Evolutionary conservation across 2,797 vertebrate genomes (phyloP).

Genomic region (Acestrorhynchus altus): DNA sequence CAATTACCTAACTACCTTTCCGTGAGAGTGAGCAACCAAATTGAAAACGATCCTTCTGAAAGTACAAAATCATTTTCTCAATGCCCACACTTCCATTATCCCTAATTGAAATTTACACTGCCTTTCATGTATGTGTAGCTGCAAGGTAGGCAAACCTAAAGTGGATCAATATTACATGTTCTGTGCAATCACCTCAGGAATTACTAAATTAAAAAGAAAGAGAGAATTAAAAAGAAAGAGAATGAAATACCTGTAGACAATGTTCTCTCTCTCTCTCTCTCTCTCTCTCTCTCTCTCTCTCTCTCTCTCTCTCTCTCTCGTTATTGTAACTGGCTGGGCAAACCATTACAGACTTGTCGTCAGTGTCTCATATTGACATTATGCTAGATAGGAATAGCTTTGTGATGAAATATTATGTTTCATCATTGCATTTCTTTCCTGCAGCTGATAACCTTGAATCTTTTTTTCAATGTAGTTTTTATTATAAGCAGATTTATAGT

Average conservation of each 20-base stretch:
- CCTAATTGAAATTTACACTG: conserved; percentile 38
- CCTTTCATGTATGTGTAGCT: conserved; percentile 5
- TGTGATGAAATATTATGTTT: background rate
- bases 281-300: no score
- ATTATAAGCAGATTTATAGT: background rate
- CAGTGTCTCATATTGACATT: background rate
- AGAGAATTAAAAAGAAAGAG: background rate
- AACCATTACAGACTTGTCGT: background rate
- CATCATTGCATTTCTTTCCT: background rate
- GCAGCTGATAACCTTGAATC: background rate
- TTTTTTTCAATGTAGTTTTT: background rate
- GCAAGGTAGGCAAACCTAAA: background rate
- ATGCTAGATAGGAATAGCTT: background rate
- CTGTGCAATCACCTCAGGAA: background rate
- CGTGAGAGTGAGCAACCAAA: conserved; percentile 44
- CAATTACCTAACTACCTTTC: conserved; percentile 42
- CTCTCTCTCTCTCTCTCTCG: no score
- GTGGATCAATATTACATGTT: conserved; percentile 14
- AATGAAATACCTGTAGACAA: background rate
- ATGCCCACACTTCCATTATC: conserved; percentile 18
- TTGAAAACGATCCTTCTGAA: conserved; percentile 39
- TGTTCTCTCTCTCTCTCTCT: no score
- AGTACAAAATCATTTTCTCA: conserved; percentile 32
- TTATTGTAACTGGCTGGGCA: background rate
- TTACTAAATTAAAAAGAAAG: conserved; percentile 13